A percentile compares a stretch with the other conserved stretches of the same genome.
phyloP scores from a whole-genome alignment of 2,113 vertebrate species.

The Cochlearius cochlearius region DNA sequence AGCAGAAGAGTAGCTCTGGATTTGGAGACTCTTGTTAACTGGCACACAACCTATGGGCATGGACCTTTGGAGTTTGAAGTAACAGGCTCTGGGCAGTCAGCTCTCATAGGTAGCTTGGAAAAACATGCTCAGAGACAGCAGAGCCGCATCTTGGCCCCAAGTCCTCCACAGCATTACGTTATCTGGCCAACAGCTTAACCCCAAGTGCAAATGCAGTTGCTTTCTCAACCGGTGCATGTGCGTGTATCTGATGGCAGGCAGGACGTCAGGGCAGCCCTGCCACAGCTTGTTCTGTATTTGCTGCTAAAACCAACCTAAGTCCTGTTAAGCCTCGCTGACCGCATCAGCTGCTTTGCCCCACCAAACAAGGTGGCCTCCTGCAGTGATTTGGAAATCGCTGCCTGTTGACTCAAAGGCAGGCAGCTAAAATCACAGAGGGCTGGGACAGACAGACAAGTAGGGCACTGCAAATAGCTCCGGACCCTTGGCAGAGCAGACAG shows the following conservation, averaged over 20 bases:
- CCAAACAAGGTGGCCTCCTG: not conserved
- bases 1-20: not conserved
- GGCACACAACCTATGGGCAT: not conserved
- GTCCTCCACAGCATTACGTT: not conserved
- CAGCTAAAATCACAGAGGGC: not conserved
- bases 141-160: not conserved
- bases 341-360: not conserved
- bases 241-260: too few species aligned
- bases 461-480: not conserved
- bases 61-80: not conserved
- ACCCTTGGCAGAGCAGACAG: not conserved
- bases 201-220: not conserved
- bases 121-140: not conserved
- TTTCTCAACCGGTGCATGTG: rapidly evolving
- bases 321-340: not conserved
- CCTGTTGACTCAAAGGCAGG: not conserved
- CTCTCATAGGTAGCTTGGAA: not conserved
- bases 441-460: not conserved
- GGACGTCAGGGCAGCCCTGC: not conserved
- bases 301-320: not conserved
- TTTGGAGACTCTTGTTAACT: not conserved
- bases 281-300: not conserved
- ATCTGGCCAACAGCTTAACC: not conserved
- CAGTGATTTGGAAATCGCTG: not conserved
- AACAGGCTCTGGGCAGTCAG: not conserved